A percentile compares a stretch with the other conserved stretches of the same genome.
Evolutionary conservation across 2,888 invertebrate species (phyloP).

Genomic region (Hedychridium roseum): DNA sequence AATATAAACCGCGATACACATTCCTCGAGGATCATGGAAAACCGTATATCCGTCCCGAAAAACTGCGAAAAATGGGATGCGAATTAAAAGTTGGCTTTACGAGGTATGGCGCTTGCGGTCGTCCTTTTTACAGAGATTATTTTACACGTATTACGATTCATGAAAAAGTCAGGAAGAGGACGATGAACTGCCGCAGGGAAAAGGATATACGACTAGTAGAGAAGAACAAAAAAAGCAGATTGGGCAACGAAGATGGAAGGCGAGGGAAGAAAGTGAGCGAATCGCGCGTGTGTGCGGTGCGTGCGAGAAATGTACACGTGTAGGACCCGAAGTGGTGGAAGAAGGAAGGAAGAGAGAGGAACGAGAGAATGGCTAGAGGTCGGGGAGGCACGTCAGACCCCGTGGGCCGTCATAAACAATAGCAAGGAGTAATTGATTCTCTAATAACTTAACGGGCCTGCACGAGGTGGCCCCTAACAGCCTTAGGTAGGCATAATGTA

Average conservation of each 20-base stretch:
- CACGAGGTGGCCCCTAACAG: slow-evolving; percentile 52
- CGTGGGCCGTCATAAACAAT: slow-evolving; percentile 62
- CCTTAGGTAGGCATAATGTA: slow-evolving; percentile 57
- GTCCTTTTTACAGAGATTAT: no score
- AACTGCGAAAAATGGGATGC: no score
- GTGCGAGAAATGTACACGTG: slow-evolving; percentile 10
- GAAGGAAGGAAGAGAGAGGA: slow-evolving; percentile 18
- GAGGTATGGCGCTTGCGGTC: no score
- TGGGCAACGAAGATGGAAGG: slow-evolving; percentile 12
- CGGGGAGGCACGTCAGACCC: slow-evolving; percentile 42
- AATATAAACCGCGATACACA: no score
- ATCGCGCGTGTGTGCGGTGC: no score
- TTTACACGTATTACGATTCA: no score
- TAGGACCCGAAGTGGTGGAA: slow-evolving; percentile 15
- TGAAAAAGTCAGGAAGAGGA: slow-evolving; percentile 6
- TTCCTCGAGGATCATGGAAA: no score
- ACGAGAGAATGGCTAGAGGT: slow-evolving; percentile 23
- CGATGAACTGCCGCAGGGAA: slow-evolving; percentile 29
- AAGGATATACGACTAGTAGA: slow-evolving; percentile 14
- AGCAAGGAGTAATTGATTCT: slow-evolving; percentile 63
- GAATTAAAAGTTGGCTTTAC: no score
- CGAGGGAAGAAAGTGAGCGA: slow-evolving; percentile 16
- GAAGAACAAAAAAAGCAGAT: slow-evolving; percentile 15
- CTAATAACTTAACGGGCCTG: slow-evolving; percentile 63
- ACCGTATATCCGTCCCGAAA: no score